phyloP scores from a whole-genome alignment of 2,797 vertebrate species.

The Meda fulgida region DNA sequence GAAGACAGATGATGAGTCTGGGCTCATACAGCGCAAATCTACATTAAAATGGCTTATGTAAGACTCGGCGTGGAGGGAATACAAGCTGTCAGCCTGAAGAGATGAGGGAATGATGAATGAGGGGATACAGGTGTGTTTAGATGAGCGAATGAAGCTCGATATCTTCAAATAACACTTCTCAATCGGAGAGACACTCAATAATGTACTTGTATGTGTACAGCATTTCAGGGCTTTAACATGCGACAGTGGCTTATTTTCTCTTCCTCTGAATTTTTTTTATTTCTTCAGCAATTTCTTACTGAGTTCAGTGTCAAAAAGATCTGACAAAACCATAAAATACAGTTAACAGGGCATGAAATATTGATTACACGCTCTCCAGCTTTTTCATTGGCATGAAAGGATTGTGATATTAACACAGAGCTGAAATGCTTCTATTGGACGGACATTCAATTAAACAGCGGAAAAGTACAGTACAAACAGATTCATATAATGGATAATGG shows the following conservation, averaged over 20 bases:
- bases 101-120: slow-evolving; percentile 23
- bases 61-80: slow-evolving; percentile 14
- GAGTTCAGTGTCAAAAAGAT: neutral
- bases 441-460: neutral
- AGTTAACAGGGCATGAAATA: slow-evolving; percentile 21
- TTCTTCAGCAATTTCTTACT: neutral
- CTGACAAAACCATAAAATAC: slow-evolving; percentile 8
- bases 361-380: neutral
- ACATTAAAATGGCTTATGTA: slow-evolving; percentile 24
- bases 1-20: slow-evolving; percentile 71
- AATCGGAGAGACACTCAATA: neutral
- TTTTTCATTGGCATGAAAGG: slow-evolving; percentile 4
- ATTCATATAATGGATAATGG: neutral
- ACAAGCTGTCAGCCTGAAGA: slow-evolving; percentile 15
- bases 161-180: neutral
- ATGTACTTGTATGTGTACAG: neutral
- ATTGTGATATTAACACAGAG: slow-evolving; percentile 6
- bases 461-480: neutral
- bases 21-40: slow-evolving; percentile 44
- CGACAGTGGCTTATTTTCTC: neutral
- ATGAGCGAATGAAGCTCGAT: neutral
- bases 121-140: neutral
- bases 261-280: slow-evolving; percentile 1
- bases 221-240: neutral
- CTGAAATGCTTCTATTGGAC: neutral